phyloP scores from a whole-genome alignment of 2,797 vertebrate genomes.

The Micromesistius poutassou region DNA sequence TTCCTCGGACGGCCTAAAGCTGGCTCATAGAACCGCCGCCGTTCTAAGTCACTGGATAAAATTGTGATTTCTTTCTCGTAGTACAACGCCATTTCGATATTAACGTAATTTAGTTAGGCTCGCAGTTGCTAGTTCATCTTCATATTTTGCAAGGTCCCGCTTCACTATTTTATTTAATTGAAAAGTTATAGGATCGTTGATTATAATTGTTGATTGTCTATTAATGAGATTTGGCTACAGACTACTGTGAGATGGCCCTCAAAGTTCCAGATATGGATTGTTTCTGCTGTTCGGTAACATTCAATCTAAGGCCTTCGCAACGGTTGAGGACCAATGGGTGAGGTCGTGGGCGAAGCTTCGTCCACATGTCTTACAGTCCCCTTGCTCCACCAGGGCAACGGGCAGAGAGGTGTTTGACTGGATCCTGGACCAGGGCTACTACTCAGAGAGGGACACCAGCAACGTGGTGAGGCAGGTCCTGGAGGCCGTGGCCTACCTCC shows the following conservation, averaged over 20 bases:
- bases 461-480: constrained; percentile 96
- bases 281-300: background rate
- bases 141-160: background rate
- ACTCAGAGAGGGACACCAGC: constrained; percentile 95
- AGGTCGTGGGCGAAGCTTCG: no score
- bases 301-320: background rate
- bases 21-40: background rate
- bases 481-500: constrained; percentile 95
- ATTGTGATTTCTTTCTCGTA: background rate
- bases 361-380: background rate
- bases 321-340: background rate
- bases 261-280: background rate
- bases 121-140: background rate
- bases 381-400: constrained; percentile 78
- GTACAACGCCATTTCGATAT: background rate
- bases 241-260: background rate
- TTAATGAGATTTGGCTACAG: background rate
- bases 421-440: constrained; percentile 99
- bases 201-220: no score
- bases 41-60: no score
- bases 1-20: no score
- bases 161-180: background rate
- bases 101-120: background rate
- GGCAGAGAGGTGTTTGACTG: constrained; percentile 98
- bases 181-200: background rate